phyloP scores from a whole-genome alignment of 1,140 invertebrate genomes.

The Achroia grisella region DNA sequence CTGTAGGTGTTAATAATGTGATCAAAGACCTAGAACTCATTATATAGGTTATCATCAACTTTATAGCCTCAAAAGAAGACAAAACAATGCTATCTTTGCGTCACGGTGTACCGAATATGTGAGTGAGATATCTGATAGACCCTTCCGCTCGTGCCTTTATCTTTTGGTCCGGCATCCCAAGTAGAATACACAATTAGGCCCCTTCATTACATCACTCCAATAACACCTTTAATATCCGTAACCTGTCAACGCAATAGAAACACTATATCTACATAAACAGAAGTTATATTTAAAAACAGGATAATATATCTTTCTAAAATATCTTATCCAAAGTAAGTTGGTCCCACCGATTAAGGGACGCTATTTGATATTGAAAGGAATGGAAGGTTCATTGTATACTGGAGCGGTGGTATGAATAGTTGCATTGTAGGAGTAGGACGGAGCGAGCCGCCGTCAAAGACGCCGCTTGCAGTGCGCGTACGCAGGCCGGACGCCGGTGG shows the following conservation, averaged over 20 bases:
- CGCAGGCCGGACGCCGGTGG: slow-evolving; percentile 60
- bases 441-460: slow-evolving; percentile 48
- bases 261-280: too few relatives aligned
- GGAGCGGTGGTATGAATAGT: slow-evolving; percentile 48
- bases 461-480: slow-evolving; percentile 58
- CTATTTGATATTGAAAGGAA: slow-evolving; percentile 59
- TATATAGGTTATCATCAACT: too few relatives aligned
- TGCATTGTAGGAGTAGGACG: slow-evolving; percentile 61
- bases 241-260: slow-evolving; percentile 1
- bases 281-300: background rate
- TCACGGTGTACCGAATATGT: slow-evolving; percentile 15
- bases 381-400: slow-evolving; percentile 20
- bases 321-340: slow-evolving; percentile 32
- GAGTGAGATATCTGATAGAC: slow-evolving; percentile 24
- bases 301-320: slow-evolving; percentile 21
- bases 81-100: slow-evolving; percentile 1
- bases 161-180: slow-evolving; percentile 43
- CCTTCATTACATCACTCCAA: slow-evolving; percentile 68
- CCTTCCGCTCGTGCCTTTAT: slow-evolving; percentile 51
- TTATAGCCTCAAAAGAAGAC: too few relatives aligned
- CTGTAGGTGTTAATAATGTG: too few relatives aligned
- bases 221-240: slow-evolving; percentile 57
- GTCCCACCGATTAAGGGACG: slow-evolving; percentile 21
- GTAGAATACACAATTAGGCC: slow-evolving; percentile 66
- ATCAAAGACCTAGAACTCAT: too few relatives aligned